Conservation (phyloP, 35 echinoderm and acorn worm species). For the Chiridota heheva region DNA sequence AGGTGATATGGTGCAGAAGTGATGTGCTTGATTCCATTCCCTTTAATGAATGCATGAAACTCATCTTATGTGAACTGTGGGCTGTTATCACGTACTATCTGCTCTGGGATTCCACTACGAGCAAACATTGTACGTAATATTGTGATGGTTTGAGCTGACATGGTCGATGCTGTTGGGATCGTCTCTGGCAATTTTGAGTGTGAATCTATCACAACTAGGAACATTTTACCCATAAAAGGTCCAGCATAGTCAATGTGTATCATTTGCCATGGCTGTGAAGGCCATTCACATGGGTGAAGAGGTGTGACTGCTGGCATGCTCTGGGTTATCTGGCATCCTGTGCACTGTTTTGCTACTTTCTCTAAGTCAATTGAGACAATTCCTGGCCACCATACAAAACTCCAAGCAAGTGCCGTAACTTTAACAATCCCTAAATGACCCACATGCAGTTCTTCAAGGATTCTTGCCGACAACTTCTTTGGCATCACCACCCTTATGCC, state of each 20-base stretch:
- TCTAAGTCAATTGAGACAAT: neutral
- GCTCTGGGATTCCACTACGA: no score
- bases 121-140: no score
- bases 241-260: conserved; percentile 30
- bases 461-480: neutral
- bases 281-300: conserved; percentile 23
- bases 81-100: no score
- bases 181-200: no score
- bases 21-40: conserved; percentile 12
- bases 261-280: neutral
- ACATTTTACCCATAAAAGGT: conserved; percentile 23
- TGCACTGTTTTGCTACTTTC: neutral
- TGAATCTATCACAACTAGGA: conserved; percentile 17
- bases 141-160: no score
- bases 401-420: neutral
- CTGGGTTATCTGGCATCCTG: neutral
- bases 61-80: conserved; percentile 22
- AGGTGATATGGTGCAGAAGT: conserved; percentile 26
- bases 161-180: no score
- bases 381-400: conserved; percentile 16
- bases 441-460: neutral
- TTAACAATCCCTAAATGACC: neutral
- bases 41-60: neutral
- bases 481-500: neutral
- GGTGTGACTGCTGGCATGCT: neutral